Percentiles rank a stretch among this genome's conserved stretches.
Evolutionary conservation across 2,113 vertebrate genomes (phyloP).

Genomic region (Podiceps cristatus): DNA sequence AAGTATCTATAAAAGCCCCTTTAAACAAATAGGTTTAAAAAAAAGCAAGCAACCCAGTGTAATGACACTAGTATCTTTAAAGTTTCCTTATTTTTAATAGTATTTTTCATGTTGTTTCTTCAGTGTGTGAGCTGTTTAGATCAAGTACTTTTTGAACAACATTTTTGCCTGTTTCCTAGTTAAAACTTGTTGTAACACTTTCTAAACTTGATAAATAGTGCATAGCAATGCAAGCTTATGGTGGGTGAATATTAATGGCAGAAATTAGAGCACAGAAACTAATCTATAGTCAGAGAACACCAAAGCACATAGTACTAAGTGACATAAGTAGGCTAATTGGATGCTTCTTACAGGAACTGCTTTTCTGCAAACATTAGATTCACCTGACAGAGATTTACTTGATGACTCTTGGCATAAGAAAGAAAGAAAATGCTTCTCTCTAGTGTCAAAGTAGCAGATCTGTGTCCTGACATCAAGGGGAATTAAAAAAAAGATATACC

Average conservation of each 20-base stretch:
- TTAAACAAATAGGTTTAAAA: not conserved
- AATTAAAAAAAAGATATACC: not conserved
- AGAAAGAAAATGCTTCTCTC: not conserved
- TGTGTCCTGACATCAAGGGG: not conserved
- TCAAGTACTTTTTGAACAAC: not conserved
- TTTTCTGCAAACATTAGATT: slow-evolving; percentile 32
- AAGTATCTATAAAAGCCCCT: accelerated
- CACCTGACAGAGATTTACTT: slow-evolving; percentile 46
- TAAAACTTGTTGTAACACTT: not conserved
- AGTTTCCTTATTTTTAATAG: not conserved
- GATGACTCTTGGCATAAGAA: not conserved
- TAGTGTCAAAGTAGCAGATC: not conserved
- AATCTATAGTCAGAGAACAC: slow-evolving; percentile 35
- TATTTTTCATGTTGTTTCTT: not conserved
- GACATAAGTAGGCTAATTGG: slow-evolving; percentile 63
- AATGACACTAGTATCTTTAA: not conserved
- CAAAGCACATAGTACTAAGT: not conserved
- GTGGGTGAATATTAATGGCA: slow-evolving; percentile 36
- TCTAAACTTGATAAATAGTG: not conserved
- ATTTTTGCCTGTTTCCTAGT: not conserved
- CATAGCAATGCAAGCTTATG: not conserved
- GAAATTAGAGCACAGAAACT: slow-evolving; percentile 20
- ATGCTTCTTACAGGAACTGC: slow-evolving; percentile 26
- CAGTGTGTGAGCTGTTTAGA: not conserved
- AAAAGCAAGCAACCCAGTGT: not conserved